Conservation (phyloP, 2,113 vertebrate species). For the Xiphophorus couchianus region DNA sequence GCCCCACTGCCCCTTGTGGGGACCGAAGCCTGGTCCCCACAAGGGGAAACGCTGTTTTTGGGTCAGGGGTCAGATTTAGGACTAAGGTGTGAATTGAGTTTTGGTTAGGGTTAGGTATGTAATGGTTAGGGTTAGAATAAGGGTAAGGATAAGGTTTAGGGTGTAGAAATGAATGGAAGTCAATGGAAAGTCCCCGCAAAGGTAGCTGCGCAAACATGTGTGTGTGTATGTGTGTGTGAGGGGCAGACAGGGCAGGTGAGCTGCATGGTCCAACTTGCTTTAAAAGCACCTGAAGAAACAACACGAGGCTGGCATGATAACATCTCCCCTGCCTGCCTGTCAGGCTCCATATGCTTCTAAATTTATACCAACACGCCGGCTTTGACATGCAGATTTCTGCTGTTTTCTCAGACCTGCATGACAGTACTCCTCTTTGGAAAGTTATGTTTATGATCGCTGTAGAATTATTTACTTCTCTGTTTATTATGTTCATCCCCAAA, state of each 20-base stretch:
- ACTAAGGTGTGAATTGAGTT: too few relatives aligned
- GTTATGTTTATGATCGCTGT: neutral
- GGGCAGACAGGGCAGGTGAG: slow-evolving; percentile 62
- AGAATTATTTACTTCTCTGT: too few relatives aligned
- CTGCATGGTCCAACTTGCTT: slow-evolving; percentile 74
- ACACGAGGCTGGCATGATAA: slow-evolving; percentile 70
- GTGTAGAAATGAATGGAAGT: too few relatives aligned
- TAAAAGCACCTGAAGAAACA: slow-evolving; percentile 81
- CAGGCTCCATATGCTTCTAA: slow-evolving; percentile 25
- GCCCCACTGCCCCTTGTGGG: too few relatives aligned
- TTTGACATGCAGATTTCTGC: slow-evolving; percentile 16
- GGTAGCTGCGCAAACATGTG: neutral
- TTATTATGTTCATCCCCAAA: too few relatives aligned
- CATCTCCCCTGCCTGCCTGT: slow-evolving; percentile 61
- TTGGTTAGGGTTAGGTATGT: too few relatives aligned
- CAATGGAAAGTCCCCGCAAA: too few relatives aligned
- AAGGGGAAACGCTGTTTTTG: too few relatives aligned
- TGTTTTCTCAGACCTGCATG: slow-evolving; percentile 1
- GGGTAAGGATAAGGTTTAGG: too few relatives aligned
- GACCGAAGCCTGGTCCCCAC: too few relatives aligned
- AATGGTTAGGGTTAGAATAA: too few relatives aligned
- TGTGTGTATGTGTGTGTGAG: slow-evolving; percentile 17
- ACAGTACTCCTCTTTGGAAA: neutral
- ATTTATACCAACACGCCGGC: neutral
- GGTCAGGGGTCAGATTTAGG: too few relatives aligned